A percentile compares a stretch with the other conserved stretches of the same genome.
These are phyloP conservation scores for Chaetodon trifasciatus DNA, from an alignment of 2,797 vertebrate species.

Conservation along the genomic window DNA sequence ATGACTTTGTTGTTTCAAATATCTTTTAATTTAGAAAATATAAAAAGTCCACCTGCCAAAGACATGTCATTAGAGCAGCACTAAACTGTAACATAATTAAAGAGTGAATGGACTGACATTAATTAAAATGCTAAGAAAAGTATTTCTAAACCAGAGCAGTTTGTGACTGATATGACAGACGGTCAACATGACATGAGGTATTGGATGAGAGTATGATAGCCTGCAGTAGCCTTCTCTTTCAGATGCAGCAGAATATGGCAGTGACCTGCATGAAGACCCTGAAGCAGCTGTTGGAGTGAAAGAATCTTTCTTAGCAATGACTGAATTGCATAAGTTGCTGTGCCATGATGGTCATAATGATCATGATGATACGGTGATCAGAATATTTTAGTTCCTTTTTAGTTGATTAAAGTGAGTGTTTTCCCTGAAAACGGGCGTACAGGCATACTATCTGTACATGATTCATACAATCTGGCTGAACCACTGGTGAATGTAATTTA, in stretches of 20 bases:
- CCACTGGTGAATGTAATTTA: too few relatives aligned
- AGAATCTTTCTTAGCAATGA: not conserved
- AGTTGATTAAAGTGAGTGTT: too few relatives aligned
- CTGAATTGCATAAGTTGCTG: too few relatives aligned
- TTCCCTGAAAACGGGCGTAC: too few relatives aligned
- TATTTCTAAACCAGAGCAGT: not conserved
- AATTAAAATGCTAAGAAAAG: not conserved
- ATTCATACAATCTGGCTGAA: too few relatives aligned
- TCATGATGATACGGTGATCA: too few relatives aligned
- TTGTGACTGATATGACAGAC: not conserved
- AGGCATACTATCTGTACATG: too few relatives aligned
- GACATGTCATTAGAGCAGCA: not conserved
- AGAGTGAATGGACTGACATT: not conserved
- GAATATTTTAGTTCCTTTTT: too few relatives aligned
- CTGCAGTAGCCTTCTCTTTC: not conserved
- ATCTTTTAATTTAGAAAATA: not conserved
- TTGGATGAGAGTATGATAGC: not conserved
- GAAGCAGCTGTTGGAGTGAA: not conserved
- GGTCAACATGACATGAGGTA: too few relatives aligned
- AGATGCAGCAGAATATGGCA: too few relatives aligned
- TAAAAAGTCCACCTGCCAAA: not conserved
- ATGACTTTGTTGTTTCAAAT: not conserved
- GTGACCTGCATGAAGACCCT: too few relatives aligned
- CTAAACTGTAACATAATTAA: not conserved
- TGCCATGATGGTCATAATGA: too few relatives aligned